These are phyloP conservation scores for Glomeris maerens DNA, from an alignment of 1,140 invertebrate species.

Conservation along the genomic window DNA sequence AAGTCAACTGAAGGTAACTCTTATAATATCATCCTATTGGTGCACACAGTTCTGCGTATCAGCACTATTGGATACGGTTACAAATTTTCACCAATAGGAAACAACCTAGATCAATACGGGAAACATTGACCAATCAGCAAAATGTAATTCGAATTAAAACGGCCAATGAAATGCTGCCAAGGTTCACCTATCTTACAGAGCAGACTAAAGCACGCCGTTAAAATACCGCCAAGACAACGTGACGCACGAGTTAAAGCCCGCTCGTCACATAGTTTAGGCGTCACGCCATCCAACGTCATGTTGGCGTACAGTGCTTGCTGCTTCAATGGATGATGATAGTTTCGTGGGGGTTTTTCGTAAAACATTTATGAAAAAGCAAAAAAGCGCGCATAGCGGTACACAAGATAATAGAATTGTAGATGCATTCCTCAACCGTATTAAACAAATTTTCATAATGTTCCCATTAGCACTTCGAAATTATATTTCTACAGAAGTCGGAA, in stretches of 20 bases:
- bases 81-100: not conserved
- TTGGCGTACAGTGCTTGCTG: too few relatives aligned
- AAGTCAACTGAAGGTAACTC: not conserved
- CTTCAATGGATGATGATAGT: not conserved
- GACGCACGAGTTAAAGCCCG: too few relatives aligned
- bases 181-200: too few relatives aligned
- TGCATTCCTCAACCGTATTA: conserved; percentile 18
- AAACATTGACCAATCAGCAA: too few relatives aligned
- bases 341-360: not conserved
- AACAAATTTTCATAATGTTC: conserved; percentile 2
- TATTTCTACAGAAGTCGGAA: conserved; percentile 20
- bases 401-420: conserved; percentile 25
- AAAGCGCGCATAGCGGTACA: not conserved
- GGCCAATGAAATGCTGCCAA: too few relatives aligned
- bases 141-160: too few relatives aligned
- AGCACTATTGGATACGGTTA: not conserved
- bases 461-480: not conserved
- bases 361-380: not conserved
- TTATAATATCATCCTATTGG: too few relatives aligned
- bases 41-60: not conserved
- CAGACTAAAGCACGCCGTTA: too few relatives aligned
- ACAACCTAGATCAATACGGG: too few relatives aligned
- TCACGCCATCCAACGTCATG: too few relatives aligned
- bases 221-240: too few relatives aligned
- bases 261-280: too few relatives aligned